phyloP scores from a whole-genome alignment of 2,888 invertebrate species.

The Cyclophora albipunctata region DNA sequence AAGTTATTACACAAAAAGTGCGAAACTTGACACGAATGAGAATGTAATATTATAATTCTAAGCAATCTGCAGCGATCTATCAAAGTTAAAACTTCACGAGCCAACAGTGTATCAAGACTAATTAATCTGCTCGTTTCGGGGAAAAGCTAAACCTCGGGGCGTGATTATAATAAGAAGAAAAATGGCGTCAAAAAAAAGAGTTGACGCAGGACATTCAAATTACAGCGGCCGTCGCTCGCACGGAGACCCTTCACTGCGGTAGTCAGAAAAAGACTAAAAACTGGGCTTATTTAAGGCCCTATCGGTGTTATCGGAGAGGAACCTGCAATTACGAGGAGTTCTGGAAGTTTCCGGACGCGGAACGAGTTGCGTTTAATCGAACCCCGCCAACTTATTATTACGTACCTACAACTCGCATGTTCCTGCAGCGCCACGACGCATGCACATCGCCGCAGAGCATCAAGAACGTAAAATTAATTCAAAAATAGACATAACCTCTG shows the following conservation, averaged over 20 bases:
- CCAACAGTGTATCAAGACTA: slow-evolving; percentile 1
- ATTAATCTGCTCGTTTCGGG: slow-evolving; percentile 8
- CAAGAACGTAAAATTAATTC: too few species aligned
- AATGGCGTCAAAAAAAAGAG: slow-evolving; percentile 33
- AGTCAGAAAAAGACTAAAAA: slow-evolving; percentile 42
- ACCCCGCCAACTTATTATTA: too few species aligned
- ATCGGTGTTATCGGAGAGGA: slow-evolving; percentile 36
- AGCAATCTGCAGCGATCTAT: too few species aligned
- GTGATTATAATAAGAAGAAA: slow-evolving; percentile 25
- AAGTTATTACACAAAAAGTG: too few species aligned
- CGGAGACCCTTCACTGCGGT: slow-evolving; percentile 49
- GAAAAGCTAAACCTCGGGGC: slow-evolving; percentile 7
- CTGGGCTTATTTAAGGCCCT: slow-evolving; percentile 36
- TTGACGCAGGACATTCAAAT: slow-evolving; percentile 39
- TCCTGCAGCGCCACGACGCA: too few species aligned
- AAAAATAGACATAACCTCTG: too few species aligned
- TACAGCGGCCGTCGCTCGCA: slow-evolving; percentile 31
- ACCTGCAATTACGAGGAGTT: slow-evolving; percentile 15
- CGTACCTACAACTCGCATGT: too few species aligned
- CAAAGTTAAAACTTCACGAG: not conserved
- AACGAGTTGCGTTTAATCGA: too few species aligned
- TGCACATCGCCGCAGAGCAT: too few species aligned
- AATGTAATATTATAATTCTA: too few species aligned
- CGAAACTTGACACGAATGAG: too few species aligned
- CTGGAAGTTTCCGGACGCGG: not conserved